Percentiles rank a stretch among this genome's conserved stretches.
phyloP scores from a whole-genome alignment of 2,797 vertebrate genomes.

The Enteromius argenteus region DNA sequence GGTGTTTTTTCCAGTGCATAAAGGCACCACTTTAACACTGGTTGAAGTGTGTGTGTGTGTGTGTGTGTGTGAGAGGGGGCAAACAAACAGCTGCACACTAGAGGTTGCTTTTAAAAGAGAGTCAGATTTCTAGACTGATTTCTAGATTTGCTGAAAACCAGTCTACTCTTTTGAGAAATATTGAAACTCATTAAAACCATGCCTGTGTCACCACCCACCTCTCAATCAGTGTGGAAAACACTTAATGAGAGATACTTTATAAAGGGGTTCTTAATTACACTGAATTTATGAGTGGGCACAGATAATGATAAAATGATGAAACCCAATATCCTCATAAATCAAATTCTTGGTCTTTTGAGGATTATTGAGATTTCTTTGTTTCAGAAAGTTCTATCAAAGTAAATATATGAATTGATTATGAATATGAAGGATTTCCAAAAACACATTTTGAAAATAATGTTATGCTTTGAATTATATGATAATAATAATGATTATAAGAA shows the following conservation, averaged over 20 bases:
- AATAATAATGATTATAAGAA: background rate
- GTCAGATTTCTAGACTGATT: background rate
- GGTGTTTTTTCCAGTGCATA: slow-evolving; percentile 4
- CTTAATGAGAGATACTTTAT: slow-evolving; percentile 14
- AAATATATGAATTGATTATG: background rate
- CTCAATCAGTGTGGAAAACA: slow-evolving; percentile 9
- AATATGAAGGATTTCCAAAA: background rate
- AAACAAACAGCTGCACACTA: slow-evolving; percentile 20
- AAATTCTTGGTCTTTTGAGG: background rate
- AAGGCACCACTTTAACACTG: slow-evolving; percentile 30
- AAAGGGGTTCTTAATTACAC: slow-evolving; percentile 1
- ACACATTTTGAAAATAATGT: background rate
- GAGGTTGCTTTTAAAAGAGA: slow-evolving; percentile 4
- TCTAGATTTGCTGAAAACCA: slow-evolving; percentile 17
- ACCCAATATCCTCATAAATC: background rate
- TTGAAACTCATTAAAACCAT: background rate
- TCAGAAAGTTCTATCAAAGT: background rate
- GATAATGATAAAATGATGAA: background rate
- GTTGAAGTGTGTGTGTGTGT: background rate
- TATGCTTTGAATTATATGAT: background rate
- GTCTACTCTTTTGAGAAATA: slow-evolving; percentile 1
- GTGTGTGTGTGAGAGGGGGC: background rate
- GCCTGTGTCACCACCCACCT: background rate
- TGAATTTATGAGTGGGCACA: slow-evolving; percentile 6
- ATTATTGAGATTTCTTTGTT: too few species aligned